Conservation (phyloP, 1,140 invertebrate genomes). For the Drosophila melanogaster region DNA sequence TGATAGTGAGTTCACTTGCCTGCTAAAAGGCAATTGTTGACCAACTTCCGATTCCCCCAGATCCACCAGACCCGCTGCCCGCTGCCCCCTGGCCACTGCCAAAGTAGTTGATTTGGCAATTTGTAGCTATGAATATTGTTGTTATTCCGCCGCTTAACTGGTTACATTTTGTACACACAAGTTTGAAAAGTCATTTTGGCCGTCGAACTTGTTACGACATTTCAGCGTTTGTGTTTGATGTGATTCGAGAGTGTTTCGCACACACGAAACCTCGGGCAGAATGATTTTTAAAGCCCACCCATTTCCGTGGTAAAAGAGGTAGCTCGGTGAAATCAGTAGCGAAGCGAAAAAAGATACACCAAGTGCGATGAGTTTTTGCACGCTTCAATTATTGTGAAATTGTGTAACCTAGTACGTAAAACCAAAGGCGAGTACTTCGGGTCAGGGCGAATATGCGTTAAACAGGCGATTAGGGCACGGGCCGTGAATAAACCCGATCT, state of each 20-base stretch:
- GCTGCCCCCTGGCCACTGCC: no score
- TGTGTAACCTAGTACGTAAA: conserved; percentile 58
- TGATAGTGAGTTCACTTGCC: neutral
- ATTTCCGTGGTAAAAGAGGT: conserved; percentile 54
- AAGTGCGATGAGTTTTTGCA: conserved; percentile 60
- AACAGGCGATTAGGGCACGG: conserved; percentile 61
- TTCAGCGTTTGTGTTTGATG: conserved; percentile 27
- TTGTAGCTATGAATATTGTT: conserved; percentile 31
- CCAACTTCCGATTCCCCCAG: conserved; percentile 65
- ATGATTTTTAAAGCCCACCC: conserved; percentile 35
- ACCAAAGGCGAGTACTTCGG: conserved; percentile 26
- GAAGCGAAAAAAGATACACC: conserved; percentile 18
- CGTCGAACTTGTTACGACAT: conserved; percentile 36
- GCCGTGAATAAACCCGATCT: conserved; percentile 44
- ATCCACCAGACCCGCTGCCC: neutral
- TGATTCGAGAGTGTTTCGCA: conserved; percentile 9
- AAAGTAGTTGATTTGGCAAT: conserved; percentile 9
- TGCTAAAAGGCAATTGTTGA: conserved; percentile 43
- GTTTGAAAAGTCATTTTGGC: conserved; percentile 53
- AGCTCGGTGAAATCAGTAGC: conserved; percentile 19
- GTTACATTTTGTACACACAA: conserved; percentile 48
- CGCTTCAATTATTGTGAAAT: conserved; percentile 73
- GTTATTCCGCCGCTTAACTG: conserved; percentile 39
- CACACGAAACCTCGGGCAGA: conserved; percentile 5
- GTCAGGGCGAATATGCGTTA: conserved; percentile 41